These are phyloP conservation scores for Clarias magur DNA, from an alignment of 2,113 vertebrate genomes.

Conservation along the genomic window DNA sequence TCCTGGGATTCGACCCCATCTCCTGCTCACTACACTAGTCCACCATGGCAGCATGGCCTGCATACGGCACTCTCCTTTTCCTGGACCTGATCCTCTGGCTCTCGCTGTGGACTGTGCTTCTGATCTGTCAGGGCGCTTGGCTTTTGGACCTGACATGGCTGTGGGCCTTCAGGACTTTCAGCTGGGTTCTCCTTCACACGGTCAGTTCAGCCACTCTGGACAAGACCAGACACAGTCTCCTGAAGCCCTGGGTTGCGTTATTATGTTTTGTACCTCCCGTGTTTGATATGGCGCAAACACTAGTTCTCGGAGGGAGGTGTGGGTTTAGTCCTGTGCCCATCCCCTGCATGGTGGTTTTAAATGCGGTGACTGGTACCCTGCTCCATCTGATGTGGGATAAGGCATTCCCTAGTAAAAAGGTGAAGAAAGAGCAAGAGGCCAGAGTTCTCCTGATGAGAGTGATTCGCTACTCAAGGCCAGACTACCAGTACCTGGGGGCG, in stretches of 20 bases:
- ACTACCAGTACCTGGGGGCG: slow-evolving; percentile 58
- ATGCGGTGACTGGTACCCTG: slow-evolving; percentile 25
- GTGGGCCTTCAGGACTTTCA: slow-evolving; percentile 61
- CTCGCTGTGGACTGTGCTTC: slow-evolving; percentile 43
- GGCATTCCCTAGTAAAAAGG: slow-evolving; percentile 33
- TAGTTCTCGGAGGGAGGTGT: not conserved
- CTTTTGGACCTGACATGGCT: slow-evolving; percentile 51
- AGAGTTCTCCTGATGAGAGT: slow-evolving; percentile 62
- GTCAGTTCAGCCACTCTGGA: slow-evolving; percentile 26
- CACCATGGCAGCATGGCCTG: not conserved
- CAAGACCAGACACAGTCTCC: slow-evolving; percentile 11
- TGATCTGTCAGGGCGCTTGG: slow-evolving; percentile 40
- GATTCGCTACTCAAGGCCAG: slow-evolving; percentile 64
- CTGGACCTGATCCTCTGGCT: slow-evolving; percentile 56
- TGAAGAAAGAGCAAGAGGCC: slow-evolving; percentile 18
- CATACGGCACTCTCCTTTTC: slow-evolving; percentile 30
- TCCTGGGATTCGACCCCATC: not conserved
- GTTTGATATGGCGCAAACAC: slow-evolving; percentile 55
- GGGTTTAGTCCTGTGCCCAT: slow-evolving; percentile 38
- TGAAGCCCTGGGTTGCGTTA: slow-evolving; percentile 52
- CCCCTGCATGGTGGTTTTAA: slow-evolving; percentile 49
- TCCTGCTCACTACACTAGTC: not conserved
- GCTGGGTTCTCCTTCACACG: slow-evolving; percentile 55
- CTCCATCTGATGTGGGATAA: slow-evolving; percentile 69
- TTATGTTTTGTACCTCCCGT: slow-evolving; percentile 65